Conservation (phyloP, 2,797 vertebrate species). For the Pitangus sulphuratus region DNA sequence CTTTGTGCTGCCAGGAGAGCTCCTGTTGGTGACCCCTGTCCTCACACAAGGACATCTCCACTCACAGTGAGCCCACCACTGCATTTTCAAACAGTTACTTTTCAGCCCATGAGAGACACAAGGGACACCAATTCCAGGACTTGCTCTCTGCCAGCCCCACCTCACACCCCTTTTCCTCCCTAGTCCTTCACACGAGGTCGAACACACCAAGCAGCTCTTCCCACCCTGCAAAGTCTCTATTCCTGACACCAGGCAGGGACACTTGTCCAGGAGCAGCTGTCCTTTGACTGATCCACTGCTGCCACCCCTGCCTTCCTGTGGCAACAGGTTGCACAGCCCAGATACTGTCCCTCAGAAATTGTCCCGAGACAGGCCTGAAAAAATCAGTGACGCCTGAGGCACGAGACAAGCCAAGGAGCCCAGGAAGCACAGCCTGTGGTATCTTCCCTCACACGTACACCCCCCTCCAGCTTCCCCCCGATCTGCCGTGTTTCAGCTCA, state of each 20-base stretch:
- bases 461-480: neutral
- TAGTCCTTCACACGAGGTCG: neutral
- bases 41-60: neutral
- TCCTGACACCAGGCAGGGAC: neutral
- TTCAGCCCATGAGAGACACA: neutral
- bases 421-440: neutral
- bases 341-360: neutral
- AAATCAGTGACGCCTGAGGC: neutral
- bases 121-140: neutral
- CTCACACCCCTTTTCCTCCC: neutral
- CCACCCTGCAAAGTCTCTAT: neutral
- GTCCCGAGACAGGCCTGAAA: neutral
- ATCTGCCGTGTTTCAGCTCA: neutral
- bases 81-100: neutral
- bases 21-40: neutral
- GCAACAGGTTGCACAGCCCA: neutral
- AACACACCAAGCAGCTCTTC: rapidly evolving
- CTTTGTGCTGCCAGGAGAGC: neutral
- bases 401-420: neutral
- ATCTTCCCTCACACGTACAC: neutral
- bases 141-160: neutral
- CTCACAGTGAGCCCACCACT: neutral
- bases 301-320: neutral
- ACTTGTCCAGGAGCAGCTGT: neutral
- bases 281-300: neutral